Evolutionary conservation across 2,888 invertebrate species (phyloP).

Genomic region (Lasioglossum oenotherae): DNA sequence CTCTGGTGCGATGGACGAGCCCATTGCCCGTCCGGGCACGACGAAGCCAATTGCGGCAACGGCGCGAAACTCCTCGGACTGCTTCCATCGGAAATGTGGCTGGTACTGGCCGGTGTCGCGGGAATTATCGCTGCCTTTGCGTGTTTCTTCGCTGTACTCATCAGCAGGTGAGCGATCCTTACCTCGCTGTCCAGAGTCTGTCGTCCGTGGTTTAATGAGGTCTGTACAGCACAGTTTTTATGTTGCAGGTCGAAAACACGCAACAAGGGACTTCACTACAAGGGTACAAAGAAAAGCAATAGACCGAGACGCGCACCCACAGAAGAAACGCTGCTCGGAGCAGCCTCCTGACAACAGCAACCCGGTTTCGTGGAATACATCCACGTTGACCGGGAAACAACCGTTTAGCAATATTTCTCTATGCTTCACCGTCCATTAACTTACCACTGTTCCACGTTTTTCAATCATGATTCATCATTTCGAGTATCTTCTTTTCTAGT

Average conservation of each 20-base stretch:
- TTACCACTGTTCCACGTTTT: slow-evolving; percentile 49
- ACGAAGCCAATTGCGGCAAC: slow-evolving; percentile 87
- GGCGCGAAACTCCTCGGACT: slow-evolving; percentile 85
- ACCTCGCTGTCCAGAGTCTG: not conserved
- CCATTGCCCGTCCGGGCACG: slow-evolving; percentile 86
- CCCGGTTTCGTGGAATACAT: slow-evolving; percentile 95
- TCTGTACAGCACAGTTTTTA: not conserved
- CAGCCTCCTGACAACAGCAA: slow-evolving; percentile 94
- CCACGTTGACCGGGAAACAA: slow-evolving; percentile 96
- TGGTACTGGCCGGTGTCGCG: slow-evolving; percentile 81
- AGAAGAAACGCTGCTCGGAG: slow-evolving; percentile 89
- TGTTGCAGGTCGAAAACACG: slow-evolving; percentile 86
- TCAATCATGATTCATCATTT: not conserved
- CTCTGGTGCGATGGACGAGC: slow-evolving; percentile 85
- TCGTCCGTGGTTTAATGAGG: not conserved
- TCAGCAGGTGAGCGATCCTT: slow-evolving; percentile 82
- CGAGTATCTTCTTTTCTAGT: slow-evolving; percentile 9
- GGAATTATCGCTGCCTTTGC: slow-evolving; percentile 85
- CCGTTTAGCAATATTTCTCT: slow-evolving; percentile 86
- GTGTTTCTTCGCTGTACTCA: slow-evolving; percentile 82
- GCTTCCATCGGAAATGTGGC: slow-evolving; percentile 84
- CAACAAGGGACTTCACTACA: slow-evolving; percentile 85
- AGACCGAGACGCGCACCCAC: slow-evolving; percentile 87
- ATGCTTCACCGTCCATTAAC: slow-evolving; percentile 81
- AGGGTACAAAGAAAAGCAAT: slow-evolving; percentile 80